Evolutionary conservation across 2,888 invertebrate genomes (phyloP), one percentile per base, ranked within the genome.

Genomic region (Drosophila maculinotata): DNA sequence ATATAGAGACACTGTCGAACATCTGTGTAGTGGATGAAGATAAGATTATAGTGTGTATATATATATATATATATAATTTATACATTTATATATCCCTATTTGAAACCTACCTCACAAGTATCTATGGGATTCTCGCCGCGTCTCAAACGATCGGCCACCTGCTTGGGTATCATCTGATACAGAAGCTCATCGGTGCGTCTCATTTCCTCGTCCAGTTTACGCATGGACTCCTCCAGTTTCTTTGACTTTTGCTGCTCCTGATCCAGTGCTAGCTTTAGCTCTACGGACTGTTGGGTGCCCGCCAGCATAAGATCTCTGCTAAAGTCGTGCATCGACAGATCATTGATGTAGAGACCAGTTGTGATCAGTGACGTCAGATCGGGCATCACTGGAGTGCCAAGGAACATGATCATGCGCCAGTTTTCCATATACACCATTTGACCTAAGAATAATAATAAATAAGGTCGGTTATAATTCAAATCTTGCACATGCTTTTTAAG

Each of bases 401-500:
- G 93, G 90, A 98, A 99, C 95, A 99, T 97, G 93, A 99, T 97
- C 95, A 98, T 96, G 69, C 96, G 95, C 99, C 99, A 99, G 89
- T 98, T 97, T 79, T 97, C 97, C 98, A 99, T 98, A 91, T 97
- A 98, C 87, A 99, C 96, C 99, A 99, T 99, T 93, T 99, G 99
- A 79, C 99, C 99, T 96, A 25, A 6, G 4, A 2, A 28, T 8
- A n/a, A 17, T 17, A 8, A n/a, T n/a, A n/a, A n/a, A n/a, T n/a
- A n/a, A n/a, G n/a, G n/a, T n/a, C n/a, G n/a, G n/a, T n/a, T n/a
- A n/a, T n/a, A n/a, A n/a, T n/a, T n/a, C n/a, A n/a, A n/a, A n/a
- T n/a, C n/a, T n/a, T n/a, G n/a, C n/a, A n/a, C n/a, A n/a, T n/a
- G n/a, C n/a, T n/a, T n/a, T n/a, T n/a, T n/a, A n/a, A n/a, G n/a